Base-by-base conservation (phyloP, 1,140 invertebrate species). In the Drosophila pallidifrons region DNA sequence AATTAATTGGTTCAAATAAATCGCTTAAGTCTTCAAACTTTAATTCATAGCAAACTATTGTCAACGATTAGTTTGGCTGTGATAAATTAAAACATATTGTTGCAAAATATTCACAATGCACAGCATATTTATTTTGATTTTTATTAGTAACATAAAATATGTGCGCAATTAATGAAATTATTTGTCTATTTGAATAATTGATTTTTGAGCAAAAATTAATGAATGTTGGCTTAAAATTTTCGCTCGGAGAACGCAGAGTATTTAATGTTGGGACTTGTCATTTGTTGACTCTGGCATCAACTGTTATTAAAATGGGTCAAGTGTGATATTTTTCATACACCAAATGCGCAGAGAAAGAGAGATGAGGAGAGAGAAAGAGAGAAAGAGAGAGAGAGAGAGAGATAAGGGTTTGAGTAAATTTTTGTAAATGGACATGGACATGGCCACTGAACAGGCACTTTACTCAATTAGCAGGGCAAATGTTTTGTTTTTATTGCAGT, bases 401-500 rank as follows among this genome's bases (percentile, higher is more conserved):
- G 38, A n/a, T 2, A 11, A 30, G 6, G 11, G 30, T 8, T 20
- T 3, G 13, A 47, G 59, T 65, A 46, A 55, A 64, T 28, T 35
- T 54, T 54, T 30, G 67, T 30, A 57, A 63, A 71, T 59, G 38
- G 57, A 59, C 57, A 65, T 46, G 63, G 51, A 65, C 57, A 77
- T 61, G 60, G 46, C 51, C 45, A 64, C 67, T 38, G 32, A 65
- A 64, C 61, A 66, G 77, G 79, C 79, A 87, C 83, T 88, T 88
- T 77, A 88, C 73, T 87, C 83, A 88, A 87, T 87, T 88, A 87
- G 83, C 77, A 57, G 77, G 87, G 66, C 73, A 82, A 74, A 87
- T 82, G 71, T 82, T 82, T 70, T 75, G 57, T 54, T 80, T 75
- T 69, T 60, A 54, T 74, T 68, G 65, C 55, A 28, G 13, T 38